Base-by-base conservation (phyloP, 1,140 invertebrate species). In the Arctopsyche grandis region DNA sequence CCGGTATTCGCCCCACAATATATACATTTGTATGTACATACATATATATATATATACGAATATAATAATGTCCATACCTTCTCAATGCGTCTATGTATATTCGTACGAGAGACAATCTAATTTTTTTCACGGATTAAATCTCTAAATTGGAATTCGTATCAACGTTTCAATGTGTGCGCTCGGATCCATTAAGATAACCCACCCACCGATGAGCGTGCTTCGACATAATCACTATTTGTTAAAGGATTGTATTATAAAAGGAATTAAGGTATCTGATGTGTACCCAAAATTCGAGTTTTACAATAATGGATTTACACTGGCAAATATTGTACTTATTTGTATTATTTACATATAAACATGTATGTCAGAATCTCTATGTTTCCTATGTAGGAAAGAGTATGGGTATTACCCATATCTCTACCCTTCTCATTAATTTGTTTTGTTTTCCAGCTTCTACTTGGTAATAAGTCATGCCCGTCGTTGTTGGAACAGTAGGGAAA, bases 211-310 rank as follows among this genome's bases (percentile, higher is more conserved):
- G 21, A 26, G 63, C 19, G 14, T 66, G 19, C 24, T 24, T 19
- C 3, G 58, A 60, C 63, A 66, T 66, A 66, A 66, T 66, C 63
- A 22, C 24, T 66, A 66, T 66, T 26, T 66, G 19, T 26, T 22
- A 66, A 29, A 66, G 58, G 63, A 38, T 38, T 22, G 44, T 5
- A 46, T 22, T 22, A 26, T 26, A 66, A 66, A 66, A 66, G 63
- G 63, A 26, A 66, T 66, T 66, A 66, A 66, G 26, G 21, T 29
- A 66, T 66, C 22, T 22, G 24, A 66, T 26, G 63, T 66, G 63
- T n/a, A 66, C 24, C 12, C 21, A 66, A 26, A 66, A 22, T 22
- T 66, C 24, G 26, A 66, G 5, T 38, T n/a, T n/a, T n/a, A n/a
- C n/a, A n/a, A 7, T 38, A 38, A 38, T 38, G 29, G 29, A 38